Percentiles rank a stretch among this genome's conserved stretches.
phyloP scores from a whole-genome alignment of 1,140 invertebrate species.

The Sitophilus oryzae region DNA sequence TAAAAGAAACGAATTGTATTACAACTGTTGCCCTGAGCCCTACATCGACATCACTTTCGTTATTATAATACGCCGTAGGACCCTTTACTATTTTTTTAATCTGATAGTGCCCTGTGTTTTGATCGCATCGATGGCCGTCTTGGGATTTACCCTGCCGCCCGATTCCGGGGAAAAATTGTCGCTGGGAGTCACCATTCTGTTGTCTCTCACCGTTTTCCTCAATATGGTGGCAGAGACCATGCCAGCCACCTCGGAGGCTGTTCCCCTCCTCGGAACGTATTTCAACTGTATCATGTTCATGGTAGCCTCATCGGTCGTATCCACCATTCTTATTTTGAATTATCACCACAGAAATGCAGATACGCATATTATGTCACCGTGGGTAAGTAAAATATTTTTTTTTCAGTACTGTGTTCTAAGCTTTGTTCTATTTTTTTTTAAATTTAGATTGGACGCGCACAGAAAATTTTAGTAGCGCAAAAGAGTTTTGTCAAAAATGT shows the following conservation, averaged over 20 bases:
- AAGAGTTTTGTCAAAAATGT: too few species aligned
- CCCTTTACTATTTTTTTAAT: slow-evolving; percentile 99
- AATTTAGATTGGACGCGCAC: too few species aligned
- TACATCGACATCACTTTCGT: slow-evolving; percentile 97
- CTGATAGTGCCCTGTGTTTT: slow-evolving; percentile 98
- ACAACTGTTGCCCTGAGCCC: slow-evolving; percentile 82
- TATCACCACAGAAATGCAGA: slow-evolving; percentile 96
- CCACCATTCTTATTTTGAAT: slow-evolving; percentile 96
- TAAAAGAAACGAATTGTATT: slow-evolving; percentile 75
- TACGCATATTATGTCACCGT: slow-evolving; percentile 93
- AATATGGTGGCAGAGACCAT: slow-evolving; percentile 89
- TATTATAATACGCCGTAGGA: slow-evolving; percentile 92
- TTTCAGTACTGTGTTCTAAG: too few species aligned
- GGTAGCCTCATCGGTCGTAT: slow-evolving; percentile 96
- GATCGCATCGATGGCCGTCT: slow-evolving; percentile 94
- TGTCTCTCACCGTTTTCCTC: slow-evolving; percentile 97
- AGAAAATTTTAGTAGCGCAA: too few species aligned
- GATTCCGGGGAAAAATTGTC: slow-evolving; percentile 99
- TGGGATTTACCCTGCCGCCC: slow-evolving; percentile 96
- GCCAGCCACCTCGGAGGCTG: slow-evolving; percentile 84
- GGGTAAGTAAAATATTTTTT: slow-evolving; percentile 78
- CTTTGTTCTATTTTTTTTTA: too few species aligned
- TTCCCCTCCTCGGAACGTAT: slow-evolving; percentile 81
- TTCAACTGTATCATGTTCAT: slow-evolving; percentile 99
- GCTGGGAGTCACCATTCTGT: slow-evolving; percentile 94